Conservation (phyloP, 1,140 invertebrate species). For the Pseudomyrmex dendroicus region DNA sequence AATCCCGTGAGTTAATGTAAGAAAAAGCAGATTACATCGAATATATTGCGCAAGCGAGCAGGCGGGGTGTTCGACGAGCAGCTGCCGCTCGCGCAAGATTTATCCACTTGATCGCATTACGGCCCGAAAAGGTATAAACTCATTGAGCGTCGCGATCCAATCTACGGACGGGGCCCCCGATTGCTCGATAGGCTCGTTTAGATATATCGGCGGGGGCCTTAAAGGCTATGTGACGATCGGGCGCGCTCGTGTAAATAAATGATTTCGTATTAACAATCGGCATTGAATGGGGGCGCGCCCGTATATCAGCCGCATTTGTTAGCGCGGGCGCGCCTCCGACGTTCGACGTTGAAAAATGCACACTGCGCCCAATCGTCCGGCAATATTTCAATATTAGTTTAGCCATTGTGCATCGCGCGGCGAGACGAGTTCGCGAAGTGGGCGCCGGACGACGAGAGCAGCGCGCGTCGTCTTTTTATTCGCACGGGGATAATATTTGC, state of each 20-base stretch:
- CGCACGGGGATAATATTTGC: conserved; percentile 76
- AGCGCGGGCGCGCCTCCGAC: conserved; percentile 75
- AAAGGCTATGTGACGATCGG: conserved; percentile 62
- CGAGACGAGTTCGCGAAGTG: conserved; percentile 37
- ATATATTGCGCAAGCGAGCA: conserved; percentile 63
- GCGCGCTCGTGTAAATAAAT: conserved; percentile 75
- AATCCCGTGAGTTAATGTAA: conserved; percentile 11
- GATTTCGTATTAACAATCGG: conserved; percentile 80
- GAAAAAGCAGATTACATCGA: conserved; percentile 17
- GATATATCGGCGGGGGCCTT: conserved; percentile 18
- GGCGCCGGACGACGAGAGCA: conserved; percentile 28
- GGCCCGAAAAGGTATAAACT: conserved; percentile 59
- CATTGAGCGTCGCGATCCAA: conserved; percentile 59
- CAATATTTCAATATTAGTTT: conserved; percentile 84
- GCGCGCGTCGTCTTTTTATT: conserved; percentile 45
- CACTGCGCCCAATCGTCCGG: conserved; percentile 75
- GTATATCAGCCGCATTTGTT: conserved; percentile 79
- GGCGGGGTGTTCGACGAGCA: conserved; percentile 35
- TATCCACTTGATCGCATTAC: conserved; percentile 65
- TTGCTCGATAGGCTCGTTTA: conserved; percentile 46
- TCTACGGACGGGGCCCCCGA: conserved; percentile 17
- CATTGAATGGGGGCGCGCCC: conserved; percentile 69
- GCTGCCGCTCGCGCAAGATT: conserved; percentile 57
- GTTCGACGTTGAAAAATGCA: conserved; percentile 78
- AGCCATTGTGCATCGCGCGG: conserved; percentile 66